Evolutionary conservation across 2,888 invertebrate genomes (phyloP), one percentile per base, ranked within the genome.

Genomic region (Electrophaes corylata): DNA sequence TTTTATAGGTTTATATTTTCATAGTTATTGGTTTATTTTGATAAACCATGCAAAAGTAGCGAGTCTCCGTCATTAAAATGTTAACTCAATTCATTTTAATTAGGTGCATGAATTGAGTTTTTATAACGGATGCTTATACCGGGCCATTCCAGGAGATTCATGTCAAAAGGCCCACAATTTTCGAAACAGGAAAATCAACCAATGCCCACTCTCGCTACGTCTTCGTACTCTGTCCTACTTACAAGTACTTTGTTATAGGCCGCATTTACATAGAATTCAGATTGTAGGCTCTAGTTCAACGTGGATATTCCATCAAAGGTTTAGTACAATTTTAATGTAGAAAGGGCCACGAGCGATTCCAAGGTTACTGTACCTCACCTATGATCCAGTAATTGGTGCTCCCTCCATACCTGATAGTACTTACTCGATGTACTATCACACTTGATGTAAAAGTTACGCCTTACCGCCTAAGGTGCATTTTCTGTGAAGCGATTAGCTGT

Each of bases 181-280:
- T 56, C 55, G 48, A 60, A 60, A 60, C 60, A 60, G 55, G 60
- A 55, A 60, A 55, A 56, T 60, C 60, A 56, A 56, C 55, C 60
- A 51, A 55, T 48, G 39, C 55, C 59, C 55, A 55, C 51, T 60
- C 60, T 51, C 51, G 51, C 55, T 52, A 40, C 51, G 49, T 60
- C 60, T 60, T 43, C 39, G 55, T 55, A 60, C 55, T 45, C 48
- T 41, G 60, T 39, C 51, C 60, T 50, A 57, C 62, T 47, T 57
- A 59, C 56, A 33, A 53, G 63, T 60, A 62, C 29, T 49, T 35
- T 26, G 45, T 19, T 31, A 19, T 18, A 20, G 14, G 14, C 19
- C 20, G 23, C 14, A 45, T 20, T 58, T 26, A 53, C 45, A 49
- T 44, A 12, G 33, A 39, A 58, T 35, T n/a, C 45, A 45, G 58